These are phyloP conservation scores for Cheumatopsyche charites DNA, from an alignment of 1,140 invertebrate genomes.

Conservation along the genomic window DNA sequence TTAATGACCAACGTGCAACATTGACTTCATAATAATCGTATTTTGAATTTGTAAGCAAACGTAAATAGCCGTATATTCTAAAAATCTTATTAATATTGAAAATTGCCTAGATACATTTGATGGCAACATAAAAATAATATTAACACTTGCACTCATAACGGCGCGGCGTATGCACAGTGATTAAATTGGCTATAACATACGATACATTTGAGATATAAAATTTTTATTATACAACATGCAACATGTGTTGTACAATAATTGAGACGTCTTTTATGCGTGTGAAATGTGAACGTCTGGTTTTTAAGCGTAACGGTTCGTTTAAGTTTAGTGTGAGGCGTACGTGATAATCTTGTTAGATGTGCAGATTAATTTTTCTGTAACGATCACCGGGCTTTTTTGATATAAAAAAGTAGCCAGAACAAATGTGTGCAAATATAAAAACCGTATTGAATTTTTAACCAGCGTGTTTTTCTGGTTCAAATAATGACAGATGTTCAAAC, in stretches of 20 bases:
- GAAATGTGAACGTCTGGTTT: not conserved
- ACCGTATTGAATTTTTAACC: not conserved
- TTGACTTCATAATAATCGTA: too few species aligned
- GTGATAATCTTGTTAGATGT: constrained; percentile 34
- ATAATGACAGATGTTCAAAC: not conserved
- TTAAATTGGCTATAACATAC: too few species aligned
- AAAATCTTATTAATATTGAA: not conserved
- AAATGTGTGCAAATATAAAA: too few species aligned
- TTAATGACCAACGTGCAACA: too few species aligned
- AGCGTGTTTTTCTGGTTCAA: not conserved
- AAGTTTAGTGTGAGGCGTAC: constrained; percentile 5
- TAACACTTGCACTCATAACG: not conserved
- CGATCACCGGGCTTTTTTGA: constrained; percentile 3
- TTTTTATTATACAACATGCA: not conserved
- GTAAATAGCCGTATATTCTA: too few species aligned
- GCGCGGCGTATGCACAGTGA: too few species aligned
- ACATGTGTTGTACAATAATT: constrained; percentile 9
- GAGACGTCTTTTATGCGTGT: not conserved
- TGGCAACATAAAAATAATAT: not conserved
- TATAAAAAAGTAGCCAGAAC: too few species aligned
- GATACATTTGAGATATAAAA: too few species aligned
- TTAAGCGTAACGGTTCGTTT: constrained; percentile 13
- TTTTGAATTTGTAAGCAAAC: too few species aligned
- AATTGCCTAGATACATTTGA: not conserved
- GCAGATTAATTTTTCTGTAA: constrained; percentile 31